Percentiles rank a stretch among this genome's conserved stretches.
Conservation (phyloP, 2,888 invertebrate species). For the Bedellia somnulentella region DNA sequence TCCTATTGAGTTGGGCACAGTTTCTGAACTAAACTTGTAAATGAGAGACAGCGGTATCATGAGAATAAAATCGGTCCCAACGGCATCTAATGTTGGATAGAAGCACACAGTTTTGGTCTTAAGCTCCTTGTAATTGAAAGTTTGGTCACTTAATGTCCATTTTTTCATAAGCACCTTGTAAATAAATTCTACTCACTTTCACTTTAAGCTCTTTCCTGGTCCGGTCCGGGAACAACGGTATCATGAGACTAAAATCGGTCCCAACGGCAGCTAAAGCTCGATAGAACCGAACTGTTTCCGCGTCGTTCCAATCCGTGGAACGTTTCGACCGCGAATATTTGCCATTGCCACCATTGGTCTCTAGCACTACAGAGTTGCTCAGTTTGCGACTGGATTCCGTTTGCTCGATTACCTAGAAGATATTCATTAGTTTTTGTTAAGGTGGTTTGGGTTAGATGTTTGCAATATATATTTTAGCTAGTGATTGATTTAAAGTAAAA, state of each 20-base stretch:
- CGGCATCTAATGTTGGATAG: conserved; percentile 75
- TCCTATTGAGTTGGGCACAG: no score
- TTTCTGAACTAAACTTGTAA: no score
- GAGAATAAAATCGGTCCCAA: conserved; percentile 83
- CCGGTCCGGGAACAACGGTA: conserved; percentile 70
- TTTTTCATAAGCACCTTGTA: no score
- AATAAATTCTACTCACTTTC: conserved; percentile 49
- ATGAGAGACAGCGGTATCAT: conserved; percentile 75
- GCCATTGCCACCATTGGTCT: conserved; percentile 57
- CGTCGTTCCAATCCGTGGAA: conserved; percentile 58
- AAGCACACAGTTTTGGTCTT: conserved; percentile 79
- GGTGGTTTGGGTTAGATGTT: conserved; percentile 8
- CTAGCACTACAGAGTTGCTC: conserved; percentile 63
- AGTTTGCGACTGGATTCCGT: conserved; percentile 64
- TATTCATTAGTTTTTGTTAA: no score
- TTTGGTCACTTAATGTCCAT: no score
- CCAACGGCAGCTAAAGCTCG: conserved; percentile 78
- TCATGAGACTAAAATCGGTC: conserved; percentile 82
- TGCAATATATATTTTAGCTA: background rate
- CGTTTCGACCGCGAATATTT: conserved; percentile 69
- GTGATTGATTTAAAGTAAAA: background rate
- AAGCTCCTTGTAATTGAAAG: no score
- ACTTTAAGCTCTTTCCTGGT: conserved; percentile 74
- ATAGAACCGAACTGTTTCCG: conserved; percentile 78
- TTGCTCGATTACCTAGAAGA: conserved; percentile 69